These are phyloP conservation scores for Andrena trimmerana DNA, from an alignment of 2,888 invertebrate genomes.

Conservation along the genomic window DNA sequence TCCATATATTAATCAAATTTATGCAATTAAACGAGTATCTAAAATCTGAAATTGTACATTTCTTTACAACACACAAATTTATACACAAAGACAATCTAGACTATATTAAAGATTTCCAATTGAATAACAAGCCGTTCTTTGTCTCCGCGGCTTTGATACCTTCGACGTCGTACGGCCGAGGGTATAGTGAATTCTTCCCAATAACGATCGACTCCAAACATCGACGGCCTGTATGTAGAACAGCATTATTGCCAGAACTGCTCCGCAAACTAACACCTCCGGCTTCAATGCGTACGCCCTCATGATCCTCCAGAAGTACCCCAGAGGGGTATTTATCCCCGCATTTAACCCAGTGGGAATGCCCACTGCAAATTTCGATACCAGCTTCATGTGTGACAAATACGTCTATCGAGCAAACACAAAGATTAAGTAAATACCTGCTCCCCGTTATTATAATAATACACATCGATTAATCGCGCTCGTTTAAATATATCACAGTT, in stretches of 20 bases:
- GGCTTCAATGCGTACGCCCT: constrained; percentile 92
- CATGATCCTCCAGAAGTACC: constrained; percentile 92
- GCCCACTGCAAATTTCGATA: constrained; percentile 93
- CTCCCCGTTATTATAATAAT: not conserved
- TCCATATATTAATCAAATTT: not conserved
- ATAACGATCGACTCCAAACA: constrained; percentile 91
- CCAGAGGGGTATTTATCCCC: constrained; percentile 89
- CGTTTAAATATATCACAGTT: not conserved
- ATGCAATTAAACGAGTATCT: not conserved
- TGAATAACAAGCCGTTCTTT: not conserved
- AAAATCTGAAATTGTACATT: not conserved
- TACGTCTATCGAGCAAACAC: constrained; percentile 87
- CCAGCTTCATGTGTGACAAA: constrained; percentile 93
- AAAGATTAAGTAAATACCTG: constrained; percentile 24
- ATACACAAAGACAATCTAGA: not conserved
- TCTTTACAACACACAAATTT: not conserved
- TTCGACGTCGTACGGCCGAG: constrained; percentile 88
- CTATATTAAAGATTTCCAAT: not conserved
- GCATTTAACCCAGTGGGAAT: constrained; percentile 85
- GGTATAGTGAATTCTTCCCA: constrained; percentile 90
- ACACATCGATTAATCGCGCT: not conserved
- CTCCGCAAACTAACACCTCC: constrained; percentile 91
- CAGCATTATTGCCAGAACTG: constrained; percentile 90
- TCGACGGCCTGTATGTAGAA: constrained; percentile 94
- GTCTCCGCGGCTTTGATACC: constrained; percentile 70